Evolutionary conservation across 53 echinoderm and acorn worm genomes (phyloP), one percentile per base, ranked within the genome.

Genomic region (Henricia sp.): DNA sequence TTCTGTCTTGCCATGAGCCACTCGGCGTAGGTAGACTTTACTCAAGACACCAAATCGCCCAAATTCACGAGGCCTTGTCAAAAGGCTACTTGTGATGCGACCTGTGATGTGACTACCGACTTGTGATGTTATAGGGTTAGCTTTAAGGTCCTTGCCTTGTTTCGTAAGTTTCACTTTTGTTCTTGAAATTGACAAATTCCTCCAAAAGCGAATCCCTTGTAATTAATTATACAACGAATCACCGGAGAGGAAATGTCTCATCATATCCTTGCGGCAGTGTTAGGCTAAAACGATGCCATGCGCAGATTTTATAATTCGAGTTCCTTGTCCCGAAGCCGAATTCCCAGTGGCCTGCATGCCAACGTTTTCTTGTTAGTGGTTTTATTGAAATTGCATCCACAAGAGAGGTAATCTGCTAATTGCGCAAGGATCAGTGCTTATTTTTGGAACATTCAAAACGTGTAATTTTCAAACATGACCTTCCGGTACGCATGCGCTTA

Each of bases 321-420:
- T 67, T 67, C 67, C 67, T 38, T 67, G 6, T 30, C 67, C 39
- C 19, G 67, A 5, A 67, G 67, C 39, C 1, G 39, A 67, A 67
- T 20, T 13, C 33, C 13, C 23, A 56, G 24, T 25, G 27, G 6
- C 6, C n/a, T 56, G 21, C 9, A 56, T 5, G 24, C 1, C 24
- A 56, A 9, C 24, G 23, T 19, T 27, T 56, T 25, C 23, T 2
- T 56, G 23, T 23, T 23, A 24, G n/a, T 3, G n/a, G 56, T 27
- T 25, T 20, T 20, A n/a, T 56, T 23, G 56, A 24, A 0, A 56
- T 24, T 9, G n/a, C 56, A 56, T 16, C 27, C 56, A 25, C 24
- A 4, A n/a, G 23, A 17, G 9, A 5, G 27, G 3, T n/a, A 21
- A 17, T 21, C 21, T 51, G 52, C 9, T 21, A 0, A 13, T 51